Conservation (phyloP, 1,140 invertebrate species). For the Brachystomella parvula region DNA sequence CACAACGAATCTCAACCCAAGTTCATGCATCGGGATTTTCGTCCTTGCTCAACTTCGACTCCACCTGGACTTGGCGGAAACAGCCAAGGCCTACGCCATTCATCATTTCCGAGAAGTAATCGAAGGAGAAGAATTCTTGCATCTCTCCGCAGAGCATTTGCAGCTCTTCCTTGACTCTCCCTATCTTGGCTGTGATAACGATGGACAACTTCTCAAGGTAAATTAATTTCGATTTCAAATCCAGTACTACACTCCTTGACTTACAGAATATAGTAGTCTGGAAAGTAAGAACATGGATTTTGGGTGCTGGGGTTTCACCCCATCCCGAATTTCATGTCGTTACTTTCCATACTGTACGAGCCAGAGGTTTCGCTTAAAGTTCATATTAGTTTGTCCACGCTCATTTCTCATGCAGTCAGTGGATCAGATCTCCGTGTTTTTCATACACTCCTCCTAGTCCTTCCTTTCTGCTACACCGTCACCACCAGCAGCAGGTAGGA, state of each 20-base stretch:
- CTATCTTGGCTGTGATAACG: conserved; percentile 38
- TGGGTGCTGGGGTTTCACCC: no score
- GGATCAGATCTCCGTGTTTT: no score
- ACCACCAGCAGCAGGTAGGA: no score
- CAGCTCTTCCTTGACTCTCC: conserved; percentile 37
- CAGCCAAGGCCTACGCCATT: conserved; percentile 49
- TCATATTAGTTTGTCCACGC: no score
- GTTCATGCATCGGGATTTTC: conserved; percentile 50
- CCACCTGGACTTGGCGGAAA: conserved; percentile 47
- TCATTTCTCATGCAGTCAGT: no score
- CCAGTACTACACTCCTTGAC: neutral
- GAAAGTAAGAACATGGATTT: no score
- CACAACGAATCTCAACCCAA: conserved; percentile 47
- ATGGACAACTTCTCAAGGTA: conserved; percentile 40
- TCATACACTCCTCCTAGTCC: no score
- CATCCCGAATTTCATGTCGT: no score
- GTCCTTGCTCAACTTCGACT: conserved; percentile 49
- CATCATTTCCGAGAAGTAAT: conserved; percentile 50
- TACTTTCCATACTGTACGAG: no score
- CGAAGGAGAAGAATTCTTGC: conserved; percentile 51
- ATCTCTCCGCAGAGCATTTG: conserved; percentile 48
- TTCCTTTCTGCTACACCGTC: no score
- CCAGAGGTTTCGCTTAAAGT: no score
- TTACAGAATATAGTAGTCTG: no score
- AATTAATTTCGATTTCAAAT: neutral